Conservation (phyloP, 64 coral and sea anemone species). For the Catalaphyllia jardinei region DNA sequence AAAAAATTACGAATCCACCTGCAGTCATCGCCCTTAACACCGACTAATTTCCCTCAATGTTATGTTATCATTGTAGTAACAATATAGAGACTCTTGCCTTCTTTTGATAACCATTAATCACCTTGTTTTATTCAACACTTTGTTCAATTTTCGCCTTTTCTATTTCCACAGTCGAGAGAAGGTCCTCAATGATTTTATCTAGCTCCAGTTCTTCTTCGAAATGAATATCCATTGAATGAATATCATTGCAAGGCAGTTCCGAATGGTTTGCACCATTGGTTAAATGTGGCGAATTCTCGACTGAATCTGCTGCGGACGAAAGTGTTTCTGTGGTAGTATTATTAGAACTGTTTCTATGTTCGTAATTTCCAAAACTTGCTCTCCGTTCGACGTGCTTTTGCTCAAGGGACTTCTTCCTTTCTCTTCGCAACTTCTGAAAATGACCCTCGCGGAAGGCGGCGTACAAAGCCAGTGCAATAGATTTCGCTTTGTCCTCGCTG, state of each 20-base stretch:
- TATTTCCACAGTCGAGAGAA: constrained; percentile 70
- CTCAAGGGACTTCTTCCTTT: constrained; percentile 58
- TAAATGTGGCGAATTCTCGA: background rate
- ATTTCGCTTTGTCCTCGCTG: constrained; percentile 76
- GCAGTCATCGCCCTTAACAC: background rate
- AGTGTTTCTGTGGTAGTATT: background rate
- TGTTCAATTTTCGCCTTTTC: constrained; percentile 69
- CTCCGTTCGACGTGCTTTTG: constrained; percentile 9
- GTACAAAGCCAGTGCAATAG: constrained; percentile 71
- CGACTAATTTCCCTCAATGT: background rate
- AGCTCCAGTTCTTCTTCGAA: constrained; percentile 70
- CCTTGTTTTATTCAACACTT: background rate
- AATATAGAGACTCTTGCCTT: background rate
- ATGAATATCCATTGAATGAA: constrained; percentile 6
- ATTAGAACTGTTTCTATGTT: background rate
- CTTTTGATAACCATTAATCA: background rate
- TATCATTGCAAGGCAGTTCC: background rate
- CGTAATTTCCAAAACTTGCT: constrained; percentile 37
- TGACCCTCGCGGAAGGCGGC: constrained; percentile 82
- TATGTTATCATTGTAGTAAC: constrained; percentile 10
- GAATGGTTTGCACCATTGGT: background rate
- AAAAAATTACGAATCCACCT: background rate
- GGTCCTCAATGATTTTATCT: constrained; percentile 77
- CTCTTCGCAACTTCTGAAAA: constrained; percentile 77
- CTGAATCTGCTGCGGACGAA: background rate